phyloP scores from a whole-genome alignment of 2,797 vertebrate species.

The Taeniopygia guttata region DNA sequence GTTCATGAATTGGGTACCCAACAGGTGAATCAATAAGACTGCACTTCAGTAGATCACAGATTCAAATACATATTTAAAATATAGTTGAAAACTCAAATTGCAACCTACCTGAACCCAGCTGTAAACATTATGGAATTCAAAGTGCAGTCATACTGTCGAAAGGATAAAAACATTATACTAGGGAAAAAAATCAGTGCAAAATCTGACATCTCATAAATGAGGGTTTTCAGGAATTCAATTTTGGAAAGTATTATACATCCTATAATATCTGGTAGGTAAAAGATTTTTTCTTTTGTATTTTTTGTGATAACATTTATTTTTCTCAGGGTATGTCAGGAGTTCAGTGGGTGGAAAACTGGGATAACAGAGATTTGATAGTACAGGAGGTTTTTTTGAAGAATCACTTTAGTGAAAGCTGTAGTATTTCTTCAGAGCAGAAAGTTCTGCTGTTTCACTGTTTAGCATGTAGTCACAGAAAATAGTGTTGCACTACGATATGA shows the following conservation, averaged over 20 bases:
- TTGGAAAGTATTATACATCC: background rate
- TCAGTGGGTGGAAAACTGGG: accelerated
- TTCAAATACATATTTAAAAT: background rate
- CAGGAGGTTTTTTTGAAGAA: background rate
- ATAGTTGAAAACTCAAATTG: background rate
- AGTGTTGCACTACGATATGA: too few relatives aligned
- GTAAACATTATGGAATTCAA: background rate
- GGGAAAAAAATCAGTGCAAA: background rate
- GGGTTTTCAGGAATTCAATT: background rate
- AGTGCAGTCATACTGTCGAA: background rate
- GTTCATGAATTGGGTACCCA: background rate
- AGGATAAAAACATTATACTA: background rate
- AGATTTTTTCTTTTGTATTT: background rate
- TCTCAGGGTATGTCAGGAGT: accelerated
- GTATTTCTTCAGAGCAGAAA: background rate
- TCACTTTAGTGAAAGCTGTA: background rate
- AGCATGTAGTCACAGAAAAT: background rate
- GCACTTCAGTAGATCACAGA: background rate
- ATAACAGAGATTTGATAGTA: background rate
- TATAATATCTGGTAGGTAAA: background rate
- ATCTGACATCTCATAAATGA: background rate
- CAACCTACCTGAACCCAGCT: background rate
- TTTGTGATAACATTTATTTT: background rate
- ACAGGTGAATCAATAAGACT: background rate
- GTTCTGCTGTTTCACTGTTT: background rate